These are phyloP conservation scores for Mareca strepera DNA, from an alignment of 2,797 vertebrate species.

Conservation along the genomic window DNA sequence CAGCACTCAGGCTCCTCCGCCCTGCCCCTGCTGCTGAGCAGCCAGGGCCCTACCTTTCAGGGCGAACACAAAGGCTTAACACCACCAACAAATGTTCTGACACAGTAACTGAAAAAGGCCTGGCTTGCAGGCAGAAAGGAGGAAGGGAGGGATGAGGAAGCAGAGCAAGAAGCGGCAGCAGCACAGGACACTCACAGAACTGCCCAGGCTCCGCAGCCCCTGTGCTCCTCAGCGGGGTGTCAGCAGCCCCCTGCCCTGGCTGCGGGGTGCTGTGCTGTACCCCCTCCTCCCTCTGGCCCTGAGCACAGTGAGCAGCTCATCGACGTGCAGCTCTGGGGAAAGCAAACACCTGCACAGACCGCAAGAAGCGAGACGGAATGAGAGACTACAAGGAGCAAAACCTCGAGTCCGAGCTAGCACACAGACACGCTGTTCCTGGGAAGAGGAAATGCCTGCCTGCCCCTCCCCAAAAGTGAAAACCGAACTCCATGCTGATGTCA, in stretches of 20 bases:
- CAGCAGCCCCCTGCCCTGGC: neutral
- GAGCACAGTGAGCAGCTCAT: neutral
- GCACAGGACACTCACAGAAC: accelerated
- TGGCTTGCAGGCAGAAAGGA: conserved; percentile 1
- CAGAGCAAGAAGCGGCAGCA: neutral
- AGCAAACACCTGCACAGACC: neutral
- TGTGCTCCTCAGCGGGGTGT: neutral
- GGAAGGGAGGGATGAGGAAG: neutral
- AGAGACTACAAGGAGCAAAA: neutral
- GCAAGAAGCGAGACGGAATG: neutral
- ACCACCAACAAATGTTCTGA: neutral
- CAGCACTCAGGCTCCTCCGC: neutral
- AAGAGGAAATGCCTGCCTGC: neutral
- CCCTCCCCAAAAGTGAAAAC: neutral
- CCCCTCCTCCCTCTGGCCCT: neutral
- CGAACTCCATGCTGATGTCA: neutral
- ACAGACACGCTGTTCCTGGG: neutral
- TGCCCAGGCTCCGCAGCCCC: neutral
- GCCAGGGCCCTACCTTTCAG: conserved; percentile 27
- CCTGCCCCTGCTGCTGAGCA: neutral
- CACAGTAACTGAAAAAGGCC: conserved; percentile 11
- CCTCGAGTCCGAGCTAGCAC: neutral
- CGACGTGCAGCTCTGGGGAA: neutral
- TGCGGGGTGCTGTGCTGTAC: neutral
- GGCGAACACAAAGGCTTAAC: conserved; percentile 13